phyloP scores from a whole-genome alignment of 1,140 invertebrate genomes.

The Gonioctena quinquepunctata region DNA sequence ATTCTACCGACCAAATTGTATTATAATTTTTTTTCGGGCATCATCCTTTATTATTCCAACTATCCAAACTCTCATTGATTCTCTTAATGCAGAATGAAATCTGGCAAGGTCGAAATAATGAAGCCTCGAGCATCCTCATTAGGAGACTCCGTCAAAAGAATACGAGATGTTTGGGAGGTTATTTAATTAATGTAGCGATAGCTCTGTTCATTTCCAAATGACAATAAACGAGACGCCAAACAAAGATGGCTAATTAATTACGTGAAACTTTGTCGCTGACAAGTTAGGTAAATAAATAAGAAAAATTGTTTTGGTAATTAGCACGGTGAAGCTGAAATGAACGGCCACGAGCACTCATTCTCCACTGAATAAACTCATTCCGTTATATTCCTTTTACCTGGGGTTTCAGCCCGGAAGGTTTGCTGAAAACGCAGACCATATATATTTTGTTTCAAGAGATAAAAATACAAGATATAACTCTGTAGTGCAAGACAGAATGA shows the following conservation, averaged over 20 bases:
- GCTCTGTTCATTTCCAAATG: conserved; percentile 23
- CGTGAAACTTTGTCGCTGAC: conserved; percentile 17
- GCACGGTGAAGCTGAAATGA: conserved; percentile 17
- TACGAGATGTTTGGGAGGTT: background rate
- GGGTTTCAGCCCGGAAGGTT: background rate
- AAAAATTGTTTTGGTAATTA: conserved; percentile 27
- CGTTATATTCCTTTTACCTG: conserved; percentile 14
- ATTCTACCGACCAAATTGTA: too few species aligned
- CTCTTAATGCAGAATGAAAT: background rate
- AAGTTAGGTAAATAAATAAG: conserved; percentile 29
- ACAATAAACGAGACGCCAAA: conserved; percentile 20
- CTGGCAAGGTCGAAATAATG: background rate
- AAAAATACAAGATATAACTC: too few species aligned
- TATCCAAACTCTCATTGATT: too few species aligned
- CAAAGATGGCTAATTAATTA: conserved; percentile 26
- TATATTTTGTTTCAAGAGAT: too few species aligned
- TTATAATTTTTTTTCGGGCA: too few species aligned
- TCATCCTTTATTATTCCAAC: too few species aligned
- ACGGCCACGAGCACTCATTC: conserved; percentile 10
- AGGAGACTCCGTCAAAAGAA: background rate
- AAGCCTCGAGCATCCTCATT: background rate
- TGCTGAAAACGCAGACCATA: background rate
- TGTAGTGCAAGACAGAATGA: too few species aligned
- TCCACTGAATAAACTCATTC: background rate
- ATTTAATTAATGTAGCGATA: conserved; percentile 21